These are phyloP conservation scores for Chascanopsetta lugubris DNA, from an alignment of 2,113 vertebrate genomes.

Conservation along the genomic window DNA sequence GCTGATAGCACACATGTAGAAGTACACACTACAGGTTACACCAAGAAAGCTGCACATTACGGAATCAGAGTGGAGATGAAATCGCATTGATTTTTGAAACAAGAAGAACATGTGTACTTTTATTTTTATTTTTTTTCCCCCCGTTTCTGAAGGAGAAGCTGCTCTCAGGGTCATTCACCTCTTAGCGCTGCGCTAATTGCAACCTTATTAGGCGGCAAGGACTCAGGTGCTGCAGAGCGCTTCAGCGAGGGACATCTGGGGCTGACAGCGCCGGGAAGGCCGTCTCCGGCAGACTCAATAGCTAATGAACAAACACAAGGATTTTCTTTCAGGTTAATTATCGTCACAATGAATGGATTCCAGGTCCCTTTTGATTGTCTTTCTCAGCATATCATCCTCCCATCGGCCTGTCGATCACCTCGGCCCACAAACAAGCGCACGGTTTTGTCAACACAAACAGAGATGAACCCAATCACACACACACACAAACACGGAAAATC, in stretches of 20 bases:
- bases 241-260: slow-evolving; percentile 77
- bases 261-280: slow-evolving; percentile 71
- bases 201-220: slow-evolving; percentile 70
- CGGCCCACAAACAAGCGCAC: slow-evolving; percentile 56
- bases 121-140: no score
- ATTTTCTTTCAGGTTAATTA: slow-evolving; percentile 75
- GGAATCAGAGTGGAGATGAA: slow-evolving; percentile 38
- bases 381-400: slow-evolving; percentile 73
- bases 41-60: slow-evolving; percentile 15
- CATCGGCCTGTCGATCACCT: slow-evolving; percentile 72
- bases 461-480: slow-evolving; percentile 27
- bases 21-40: slow-evolving; percentile 6
- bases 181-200: slow-evolving; percentile 73
- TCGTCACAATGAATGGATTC: slow-evolving; percentile 71
- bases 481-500: slow-evolving; percentile 59
- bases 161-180: slow-evolving; percentile 60
- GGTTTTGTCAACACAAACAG: slow-evolving; percentile 40
- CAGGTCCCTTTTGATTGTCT: slow-evolving; percentile 62
- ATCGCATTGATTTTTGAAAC: slow-evolving; percentile 60
- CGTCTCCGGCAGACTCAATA: slow-evolving; percentile 64
- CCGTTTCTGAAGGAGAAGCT: slow-evolving; percentile 33
- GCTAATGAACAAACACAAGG: slow-evolving; percentile 78
- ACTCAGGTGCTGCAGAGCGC: slow-evolving; percentile 74
- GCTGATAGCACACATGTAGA: slow-evolving; percentile 3
- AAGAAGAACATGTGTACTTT: slow-evolving; percentile 45